These are phyloP conservation scores for Indicator maculatus DNA, from an alignment of 2,113 vertebrate genomes.

Conservation along the genomic window DNA sequence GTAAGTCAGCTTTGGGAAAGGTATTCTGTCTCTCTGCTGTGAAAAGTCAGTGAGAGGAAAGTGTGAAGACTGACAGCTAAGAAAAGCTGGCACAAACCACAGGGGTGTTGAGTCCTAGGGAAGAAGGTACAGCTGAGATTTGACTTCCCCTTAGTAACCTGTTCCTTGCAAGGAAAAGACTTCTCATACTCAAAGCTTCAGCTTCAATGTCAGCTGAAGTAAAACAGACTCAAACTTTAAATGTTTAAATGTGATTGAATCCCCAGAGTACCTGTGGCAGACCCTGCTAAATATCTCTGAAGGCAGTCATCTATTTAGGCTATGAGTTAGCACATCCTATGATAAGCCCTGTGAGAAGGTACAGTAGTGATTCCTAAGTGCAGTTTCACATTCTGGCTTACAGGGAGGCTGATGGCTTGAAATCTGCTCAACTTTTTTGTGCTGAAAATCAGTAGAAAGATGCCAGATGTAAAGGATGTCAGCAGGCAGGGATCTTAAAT, in stretches of 20 bases:
- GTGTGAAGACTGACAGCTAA: not conserved
- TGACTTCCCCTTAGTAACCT: not conserved
- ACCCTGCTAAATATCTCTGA: not conserved
- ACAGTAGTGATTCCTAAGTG: not conserved
- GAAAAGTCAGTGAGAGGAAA: not conserved
- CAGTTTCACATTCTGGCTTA: not conserved
- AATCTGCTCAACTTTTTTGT: not conserved
- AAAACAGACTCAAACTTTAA: not conserved
- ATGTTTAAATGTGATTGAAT: not conserved
- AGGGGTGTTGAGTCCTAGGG: not conserved
- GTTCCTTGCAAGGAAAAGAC: not conserved
- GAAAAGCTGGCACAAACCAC: not conserved
- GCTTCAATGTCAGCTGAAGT: not conserved
- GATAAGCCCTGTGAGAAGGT: not conserved
- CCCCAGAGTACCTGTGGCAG: not conserved
- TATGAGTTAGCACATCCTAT: not conserved
- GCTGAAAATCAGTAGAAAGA: not conserved
- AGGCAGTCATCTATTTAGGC: not conserved
- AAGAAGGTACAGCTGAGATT: not conserved
- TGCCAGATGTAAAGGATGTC: not conserved
- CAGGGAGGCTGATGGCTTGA: not conserved
- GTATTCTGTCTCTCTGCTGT: not conserved
- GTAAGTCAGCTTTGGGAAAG: not conserved
- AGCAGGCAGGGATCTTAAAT: not conserved
- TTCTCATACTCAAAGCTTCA: not conserved